Evolutionary conservation across 2,888 invertebrate genomes (phyloP), one percentile per base, ranked within the genome.

Genomic region (Priapulus caudatus): DNA sequence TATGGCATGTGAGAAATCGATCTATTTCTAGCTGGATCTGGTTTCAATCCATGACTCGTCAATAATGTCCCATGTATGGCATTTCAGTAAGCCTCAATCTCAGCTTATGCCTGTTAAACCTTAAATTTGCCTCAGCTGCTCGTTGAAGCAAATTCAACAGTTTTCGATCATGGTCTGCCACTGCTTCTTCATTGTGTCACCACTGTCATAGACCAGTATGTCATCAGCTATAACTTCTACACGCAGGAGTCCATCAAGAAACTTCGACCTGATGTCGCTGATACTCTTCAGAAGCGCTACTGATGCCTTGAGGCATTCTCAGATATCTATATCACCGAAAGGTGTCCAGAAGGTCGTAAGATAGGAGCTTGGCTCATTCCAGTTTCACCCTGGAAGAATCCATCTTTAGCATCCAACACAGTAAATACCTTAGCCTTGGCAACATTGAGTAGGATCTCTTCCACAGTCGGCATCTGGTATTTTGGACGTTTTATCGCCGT

Each of bases 331-430:
- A 52, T 20, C 52, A 4, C 54, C 52, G 23, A 52, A 54, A 2
- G 54, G 54, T n/a, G 48, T 54, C 54, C 54, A 54, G 23, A 52
- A 52, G 21, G 54, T 54, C 18, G 54, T 52, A 23, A 54, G 23
- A 18, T 54, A 20, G 15, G 20, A 23, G 20, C 18, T 47, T n/a
- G 44, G 23, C 23, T 52, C 20, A n/a, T n/a, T n/a, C n/a, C n/a
- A n/a, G n/a, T n/a, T n/a, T n/a, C n/a, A n/a, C n/a, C n/a, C n/a
- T n/a, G n/a, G n/a, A n/a, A n/a, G n/a, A n/a, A n/a, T n/a, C n/a
- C n/a, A n/a, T n/a, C n/a, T n/a, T n/a, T n/a, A n/a, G n/a, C n/a
- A n/a, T n/a, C n/a, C n/a, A n/a, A n/a, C n/a, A n/a, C n/a, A n/a
- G n/a, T n/a, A n/a, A n/a, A n/a, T n/a, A n/a, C n/a, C n/a, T n/a